Conservation (phyloP, 1,140 invertebrate genomes). For the Microplitis demolitor region DNA sequence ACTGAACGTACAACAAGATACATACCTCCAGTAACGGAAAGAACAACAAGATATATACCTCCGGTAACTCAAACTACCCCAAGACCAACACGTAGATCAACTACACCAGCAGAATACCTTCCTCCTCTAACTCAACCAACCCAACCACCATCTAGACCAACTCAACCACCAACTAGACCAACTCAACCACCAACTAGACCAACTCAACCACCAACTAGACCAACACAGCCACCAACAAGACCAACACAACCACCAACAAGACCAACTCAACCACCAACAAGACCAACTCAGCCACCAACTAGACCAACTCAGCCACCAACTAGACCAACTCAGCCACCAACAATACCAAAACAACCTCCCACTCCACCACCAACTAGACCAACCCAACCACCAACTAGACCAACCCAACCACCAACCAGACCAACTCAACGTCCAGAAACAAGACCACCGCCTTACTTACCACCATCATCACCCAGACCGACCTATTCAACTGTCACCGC, state of each 20-base stretch:
- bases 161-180: background rate
- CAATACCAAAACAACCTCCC: background rate
- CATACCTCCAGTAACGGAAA: background rate
- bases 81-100: background rate
- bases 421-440: conserved; percentile 13
- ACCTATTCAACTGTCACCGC: conserved; percentile 39
- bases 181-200: background rate
- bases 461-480: conserved; percentile 44
- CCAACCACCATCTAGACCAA: conserved; percentile 11
- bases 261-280: background rate
- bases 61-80: conserved; percentile 7
- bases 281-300: background rate
- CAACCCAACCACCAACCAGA: background rate
- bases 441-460: conserved; percentile 46
- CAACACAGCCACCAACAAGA: background rate
- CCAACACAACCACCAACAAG: background rate
- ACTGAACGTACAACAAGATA: background rate
- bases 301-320: background rate
- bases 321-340: background rate
- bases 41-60: conserved; percentile 20
- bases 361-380: conserved; percentile 1
- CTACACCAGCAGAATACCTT: conserved; percentile 5
- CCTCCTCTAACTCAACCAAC: conserved; percentile 1
- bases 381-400: background rate
- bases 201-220: background rate